These are phyloP conservation scores for Zootermopsis nevadensis DNA, from an alignment of 2,888 invertebrate species.

Conservation along the genomic window DNA sequence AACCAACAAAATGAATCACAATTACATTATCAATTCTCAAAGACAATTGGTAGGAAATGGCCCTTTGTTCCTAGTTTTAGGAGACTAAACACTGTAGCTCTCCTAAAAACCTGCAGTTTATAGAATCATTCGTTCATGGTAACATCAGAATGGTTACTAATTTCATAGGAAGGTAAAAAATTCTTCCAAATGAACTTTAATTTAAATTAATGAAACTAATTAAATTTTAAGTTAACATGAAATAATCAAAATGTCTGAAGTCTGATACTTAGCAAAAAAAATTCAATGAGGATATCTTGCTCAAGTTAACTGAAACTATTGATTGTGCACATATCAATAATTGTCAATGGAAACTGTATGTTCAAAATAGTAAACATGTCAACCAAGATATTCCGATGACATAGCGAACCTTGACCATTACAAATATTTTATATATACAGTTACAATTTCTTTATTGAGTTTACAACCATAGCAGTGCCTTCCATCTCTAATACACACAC, in stretches of 20 bases:
- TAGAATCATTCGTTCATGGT: neutral
- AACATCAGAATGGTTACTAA: neutral
- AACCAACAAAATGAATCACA: constrained; percentile 33
- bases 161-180: neutral
- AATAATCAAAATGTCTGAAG: neutral
- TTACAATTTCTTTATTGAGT: neutral
- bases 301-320: neutral
- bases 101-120: neutral
- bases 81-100: neutral
- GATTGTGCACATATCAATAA: neutral
- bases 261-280: neutral
- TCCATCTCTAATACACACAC: neutral
- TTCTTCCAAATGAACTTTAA: neutral
- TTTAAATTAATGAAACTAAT: neutral
- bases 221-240: neutral
- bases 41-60: constrained; percentile 6
- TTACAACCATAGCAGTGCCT: neutral
- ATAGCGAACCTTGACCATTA: neutral
- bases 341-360: neutral
- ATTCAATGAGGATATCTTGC: neutral
- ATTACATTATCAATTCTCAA: constrained; percentile 9
- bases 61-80: neutral
- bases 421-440: neutral
- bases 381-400: neutral
- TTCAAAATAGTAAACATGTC: neutral